phyloP scores from a whole-genome alignment of 2,888 invertebrate genomes.

The Noctuana brunneofusca region DNA sequence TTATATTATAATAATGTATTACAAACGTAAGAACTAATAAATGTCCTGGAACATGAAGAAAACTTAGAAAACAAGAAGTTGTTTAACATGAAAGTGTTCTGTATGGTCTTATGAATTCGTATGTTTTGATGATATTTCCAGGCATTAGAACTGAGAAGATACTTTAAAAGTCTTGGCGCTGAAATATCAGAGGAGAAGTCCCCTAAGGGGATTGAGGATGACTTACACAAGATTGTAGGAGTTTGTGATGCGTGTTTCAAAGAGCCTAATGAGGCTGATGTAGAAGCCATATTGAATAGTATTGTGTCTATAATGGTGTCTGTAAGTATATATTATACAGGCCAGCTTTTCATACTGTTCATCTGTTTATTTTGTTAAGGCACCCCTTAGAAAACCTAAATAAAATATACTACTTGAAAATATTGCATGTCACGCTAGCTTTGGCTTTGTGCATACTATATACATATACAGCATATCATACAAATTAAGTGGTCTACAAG shows the following conservation, averaged over 20 bases:
- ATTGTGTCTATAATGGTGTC: conserved; percentile 97
- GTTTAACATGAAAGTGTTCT: too few species aligned
- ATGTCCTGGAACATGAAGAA: neutral
- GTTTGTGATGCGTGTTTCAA: conserved; percentile 97
- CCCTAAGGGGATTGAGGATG: conserved; percentile 94
- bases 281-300: conserved; percentile 96
- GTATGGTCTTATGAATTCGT: neutral
- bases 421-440: too few species aligned
- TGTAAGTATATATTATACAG: conserved; percentile 84
- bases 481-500: too few species aligned
- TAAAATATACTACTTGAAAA: neutral
- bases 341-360: too few species aligned
- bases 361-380: too few species aligned
- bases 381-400: too few species aligned
- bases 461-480: too few species aligned
- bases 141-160: conserved; percentile 94
- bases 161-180: conserved; percentile 96
- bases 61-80: too few species aligned
- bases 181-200: conserved; percentile 96
- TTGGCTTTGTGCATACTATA: too few species aligned
- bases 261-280: conserved; percentile 92
- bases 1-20: too few species aligned
- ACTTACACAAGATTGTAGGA: conserved; percentile 96
- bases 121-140: conserved; percentile 53
- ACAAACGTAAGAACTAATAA: neutral